Conservation (phyloP, 2,113 vertebrate species). For the Athene cunicularia region DNA sequence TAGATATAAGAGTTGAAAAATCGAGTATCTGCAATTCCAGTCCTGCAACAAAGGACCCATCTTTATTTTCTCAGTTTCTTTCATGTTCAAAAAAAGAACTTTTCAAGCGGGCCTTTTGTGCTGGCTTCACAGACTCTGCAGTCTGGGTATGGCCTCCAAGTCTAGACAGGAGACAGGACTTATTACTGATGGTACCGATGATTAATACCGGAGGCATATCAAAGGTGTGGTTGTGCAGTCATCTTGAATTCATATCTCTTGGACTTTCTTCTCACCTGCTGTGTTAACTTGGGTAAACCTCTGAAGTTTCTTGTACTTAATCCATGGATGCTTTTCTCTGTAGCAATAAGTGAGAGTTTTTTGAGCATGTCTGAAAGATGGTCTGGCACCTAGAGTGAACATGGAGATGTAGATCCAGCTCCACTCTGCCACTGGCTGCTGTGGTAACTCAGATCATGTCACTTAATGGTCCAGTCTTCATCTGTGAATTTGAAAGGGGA, state of each 20-base stretch:
- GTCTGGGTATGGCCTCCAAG: slow-evolving; percentile 39
- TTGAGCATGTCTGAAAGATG: neutral
- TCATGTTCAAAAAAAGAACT: slow-evolving; percentile 29
- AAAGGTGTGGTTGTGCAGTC: neutral
- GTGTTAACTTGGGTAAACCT: neutral
- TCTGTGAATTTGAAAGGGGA: neutral
- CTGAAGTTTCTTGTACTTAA: slow-evolving; percentile 13
- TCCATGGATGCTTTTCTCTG: neutral
- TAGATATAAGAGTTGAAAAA: neutral
- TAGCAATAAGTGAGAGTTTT: neutral
- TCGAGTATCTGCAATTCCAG: neutral
- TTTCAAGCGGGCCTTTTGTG: slow-evolving; percentile 30
- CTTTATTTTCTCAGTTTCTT: slow-evolving; percentile 47
- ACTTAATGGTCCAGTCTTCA: neutral
- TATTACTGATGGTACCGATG: neutral
- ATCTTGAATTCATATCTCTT: slow-evolving; percentile 7
- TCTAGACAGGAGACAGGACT: slow-evolving; percentile 46
- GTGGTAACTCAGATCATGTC: neutral
- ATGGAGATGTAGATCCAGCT: neutral
- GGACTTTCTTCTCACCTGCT: neutral
- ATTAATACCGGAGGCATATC: slow-evolving; percentile 11
- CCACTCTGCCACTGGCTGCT: neutral
- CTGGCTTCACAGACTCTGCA: slow-evolving; percentile 35
- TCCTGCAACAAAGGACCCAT: slow-evolving; percentile 18
- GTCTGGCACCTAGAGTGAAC: neutral